A percentile compares a stretch with the other conserved stretches of the same genome.
phyloP scores from a whole-genome alignment of 64 coral and sea anemone genomes.

The Trachythela sp. region DNA sequence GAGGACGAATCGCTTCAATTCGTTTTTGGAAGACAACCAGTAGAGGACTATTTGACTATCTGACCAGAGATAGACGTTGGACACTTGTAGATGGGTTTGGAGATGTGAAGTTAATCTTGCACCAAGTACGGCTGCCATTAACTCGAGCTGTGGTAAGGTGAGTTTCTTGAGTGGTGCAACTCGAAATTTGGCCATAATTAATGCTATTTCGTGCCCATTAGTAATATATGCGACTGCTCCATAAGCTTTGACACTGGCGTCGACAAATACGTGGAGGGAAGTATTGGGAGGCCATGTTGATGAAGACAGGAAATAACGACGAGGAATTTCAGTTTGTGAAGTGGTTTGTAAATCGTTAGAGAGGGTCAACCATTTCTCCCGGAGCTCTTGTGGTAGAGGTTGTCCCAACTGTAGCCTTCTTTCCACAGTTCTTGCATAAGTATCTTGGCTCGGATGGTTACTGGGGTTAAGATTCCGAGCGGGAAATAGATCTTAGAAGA shows the following conservation, averaged over 20 bases:
- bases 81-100: background rate
- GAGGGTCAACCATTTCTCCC: background rate
- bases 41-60: background rate
- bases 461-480: too few species aligned
- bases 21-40: background rate
- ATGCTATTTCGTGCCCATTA: too few species aligned
- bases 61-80: background rate
- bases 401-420: constrained; percentile 29
- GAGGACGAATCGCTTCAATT: background rate
- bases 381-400: background rate
- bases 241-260: too few species aligned
- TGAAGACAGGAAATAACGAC: too few species aligned
- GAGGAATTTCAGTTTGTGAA: too few species aligned
- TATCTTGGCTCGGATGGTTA: too few species aligned
- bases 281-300: too few species aligned
- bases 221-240: too few species aligned
- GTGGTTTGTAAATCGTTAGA: background rate
- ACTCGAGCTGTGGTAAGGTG: background rate
- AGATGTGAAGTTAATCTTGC: background rate
- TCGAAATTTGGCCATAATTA: background rate
- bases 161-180: background rate
- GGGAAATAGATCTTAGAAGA: too few species aligned
- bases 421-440: constrained; percentile 33
- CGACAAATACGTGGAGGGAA: too few species aligned
- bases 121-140: background rate